A percentile compares a stretch with the other conserved stretches of the same genome.
Evolutionary conservation across 2,888 invertebrate species (phyloP).

Genomic region (Macroteleia sp.): DNA sequence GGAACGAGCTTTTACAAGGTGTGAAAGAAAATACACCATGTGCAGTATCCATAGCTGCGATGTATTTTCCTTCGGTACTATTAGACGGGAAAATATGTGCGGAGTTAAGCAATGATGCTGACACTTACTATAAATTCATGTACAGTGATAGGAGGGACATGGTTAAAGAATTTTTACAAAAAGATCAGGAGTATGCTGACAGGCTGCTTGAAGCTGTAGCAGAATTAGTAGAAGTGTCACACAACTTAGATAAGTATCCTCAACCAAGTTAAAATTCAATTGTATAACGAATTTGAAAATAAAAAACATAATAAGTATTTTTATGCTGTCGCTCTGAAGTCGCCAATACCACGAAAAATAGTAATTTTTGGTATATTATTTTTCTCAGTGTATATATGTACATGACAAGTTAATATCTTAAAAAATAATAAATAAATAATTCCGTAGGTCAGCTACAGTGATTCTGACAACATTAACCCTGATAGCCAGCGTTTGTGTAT

Average conservation of each 20-base stretch:
- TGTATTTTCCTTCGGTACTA: constrained; percentile 76
- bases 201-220: constrained; percentile 71
- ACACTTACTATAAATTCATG: constrained; percentile 62
- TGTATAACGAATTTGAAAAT: no score
- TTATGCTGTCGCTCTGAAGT: no score
- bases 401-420: no score
- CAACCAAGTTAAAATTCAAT: constrained; percentile 24
- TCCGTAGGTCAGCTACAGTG: no score
- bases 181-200: constrained; percentile 68
- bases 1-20: constrained; percentile 72
- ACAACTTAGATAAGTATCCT: constrained; percentile 54
- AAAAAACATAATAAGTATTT: no score
- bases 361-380: no score
- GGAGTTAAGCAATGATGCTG: constrained; percentile 69
- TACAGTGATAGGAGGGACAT: constrained; percentile 68
- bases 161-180: constrained; percentile 70
- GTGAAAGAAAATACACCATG: constrained; percentile 76
- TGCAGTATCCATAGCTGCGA: constrained; percentile 72
- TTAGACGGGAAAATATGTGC: constrained; percentile 70
- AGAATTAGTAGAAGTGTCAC: constrained; percentile 66
- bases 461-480: no score
- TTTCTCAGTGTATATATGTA: no score
- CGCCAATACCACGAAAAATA: no score
- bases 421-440: no score
- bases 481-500: no score